These are phyloP conservation scores for Catostomus latipinnis DNA, from an alignment of 2,797 vertebrate species.

Conservation along the genomic window DNA sequence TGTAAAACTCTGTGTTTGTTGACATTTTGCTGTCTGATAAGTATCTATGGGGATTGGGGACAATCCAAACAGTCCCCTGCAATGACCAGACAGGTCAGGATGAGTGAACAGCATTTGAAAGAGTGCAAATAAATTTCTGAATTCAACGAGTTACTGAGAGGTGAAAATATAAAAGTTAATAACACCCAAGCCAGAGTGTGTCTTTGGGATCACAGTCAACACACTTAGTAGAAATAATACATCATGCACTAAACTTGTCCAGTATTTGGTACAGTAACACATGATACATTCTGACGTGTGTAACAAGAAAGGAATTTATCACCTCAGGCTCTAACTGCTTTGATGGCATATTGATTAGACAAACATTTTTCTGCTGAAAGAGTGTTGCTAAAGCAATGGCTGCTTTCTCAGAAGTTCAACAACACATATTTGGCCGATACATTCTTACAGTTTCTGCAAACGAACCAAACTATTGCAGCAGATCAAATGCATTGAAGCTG, in stretches of 20 bases:
- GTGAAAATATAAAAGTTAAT: slow-evolving; percentile 18
- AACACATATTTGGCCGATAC: not conserved
- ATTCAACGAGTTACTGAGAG: slow-evolving; percentile 67
- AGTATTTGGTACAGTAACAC: not conserved
- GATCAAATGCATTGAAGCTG: not conserved
- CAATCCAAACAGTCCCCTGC: slow-evolving; percentile 3
- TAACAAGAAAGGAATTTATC: not conserved
- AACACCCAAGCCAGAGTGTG: not conserved
- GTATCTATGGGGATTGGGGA: slow-evolving; percentile 21
- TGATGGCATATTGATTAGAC: not conserved
- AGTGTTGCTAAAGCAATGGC: not conserved
- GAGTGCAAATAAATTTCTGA: slow-evolving; percentile 58
- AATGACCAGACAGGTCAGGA: slow-evolving; percentile 21
- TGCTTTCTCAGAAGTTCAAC: not conserved
- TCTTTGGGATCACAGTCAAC: slow-evolving; percentile 7
- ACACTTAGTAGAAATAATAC: not conserved
- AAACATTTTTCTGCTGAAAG: not conserved
- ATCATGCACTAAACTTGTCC: not conserved
- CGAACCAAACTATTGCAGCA: slow-evolving; percentile 3
- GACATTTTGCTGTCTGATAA: slow-evolving; percentile 13
- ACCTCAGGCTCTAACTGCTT: not conserved
- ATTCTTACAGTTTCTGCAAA: not conserved
- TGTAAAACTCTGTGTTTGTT: slow-evolving; percentile 3
- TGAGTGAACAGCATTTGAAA: slow-evolving; percentile 57
- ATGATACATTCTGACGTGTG: not conserved